Evolutionary conservation across 2,888 invertebrate species (phyloP).

Genomic region (Drosophila mercatorum): DNA sequence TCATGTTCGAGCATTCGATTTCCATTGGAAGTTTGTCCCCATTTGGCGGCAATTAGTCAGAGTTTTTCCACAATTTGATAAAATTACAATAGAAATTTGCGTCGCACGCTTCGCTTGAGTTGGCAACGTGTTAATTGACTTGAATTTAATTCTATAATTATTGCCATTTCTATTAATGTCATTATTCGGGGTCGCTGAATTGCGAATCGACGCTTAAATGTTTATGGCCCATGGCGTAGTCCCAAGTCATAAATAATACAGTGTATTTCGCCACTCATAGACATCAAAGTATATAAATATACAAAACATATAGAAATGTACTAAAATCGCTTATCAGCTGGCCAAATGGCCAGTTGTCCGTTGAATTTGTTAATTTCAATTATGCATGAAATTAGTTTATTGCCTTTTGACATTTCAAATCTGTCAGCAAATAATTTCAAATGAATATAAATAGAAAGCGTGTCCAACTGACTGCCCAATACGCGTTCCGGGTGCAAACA

Average conservation of each 20-base stretch:
- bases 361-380: constrained; percentile 82
- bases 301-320: constrained; percentile 16
- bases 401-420: constrained; percentile 78
- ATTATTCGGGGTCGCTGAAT: constrained; percentile 44
- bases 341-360: constrained; percentile 49
- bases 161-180: constrained; percentile 41
- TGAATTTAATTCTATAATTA: constrained; percentile 28
- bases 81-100: constrained; percentile 39
- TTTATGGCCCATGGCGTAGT: constrained; percentile 32
- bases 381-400: constrained; percentile 82
- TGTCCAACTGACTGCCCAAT: neutral
- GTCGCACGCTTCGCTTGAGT: constrained; percentile 46
- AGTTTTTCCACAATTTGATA: constrained; percentile 32
- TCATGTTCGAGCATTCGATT: constrained; percentile 23
- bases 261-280: constrained; percentile 39
- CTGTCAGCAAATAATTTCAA: constrained; percentile 36
- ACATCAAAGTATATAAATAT: constrained; percentile 30
- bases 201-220: constrained; percentile 41
- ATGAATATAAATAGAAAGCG: constrained; percentile 1
- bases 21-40: constrained; percentile 14
- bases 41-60: constrained; percentile 42
- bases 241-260: constrained; percentile 57
- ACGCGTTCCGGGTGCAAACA: neutral
- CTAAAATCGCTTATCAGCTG: constrained; percentile 50
- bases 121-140: constrained; percentile 67